Evolutionary conservation across 2,797 vertebrate genomes (phyloP), one percentile per base, ranked within the genome.

Genomic region (Cyclopterus lumpus): DNA sequence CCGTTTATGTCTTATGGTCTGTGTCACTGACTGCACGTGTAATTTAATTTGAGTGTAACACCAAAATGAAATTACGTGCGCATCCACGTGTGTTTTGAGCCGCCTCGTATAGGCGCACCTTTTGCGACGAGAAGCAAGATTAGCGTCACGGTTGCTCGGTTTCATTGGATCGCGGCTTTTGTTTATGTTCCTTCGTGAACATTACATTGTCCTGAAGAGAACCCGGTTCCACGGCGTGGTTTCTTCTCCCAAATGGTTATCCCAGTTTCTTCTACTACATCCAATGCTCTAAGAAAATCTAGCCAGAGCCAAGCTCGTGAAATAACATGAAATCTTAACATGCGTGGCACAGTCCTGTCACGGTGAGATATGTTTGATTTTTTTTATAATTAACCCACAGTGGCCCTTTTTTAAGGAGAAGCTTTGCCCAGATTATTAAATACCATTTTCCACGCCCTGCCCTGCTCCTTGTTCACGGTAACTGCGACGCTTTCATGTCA

Each of bases 301-400:
- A 61, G 20, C 46, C 28, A 26, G 26, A 48, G 57, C 44, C 42
- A 71, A 69, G 60, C 55, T 75, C 49, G 72, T 36, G 42, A 72
- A 72, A 66, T 73, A 70, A 65, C 16, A 26, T 46, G 10, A 65
- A 38, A 40, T 70, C 48, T 67, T 30, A 65, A 75, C 30, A 40
- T 40, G 74, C 26, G 51, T 70, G 34, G 57, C 24, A 1, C 40
- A 6, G 55, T 57, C 59, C 10, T 62, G 61, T 80, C 30, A 67
- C 6, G 18, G 44, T 12, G 63, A 46, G 61, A 16, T 67, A 30
- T 71, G 42, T 67, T 82, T 71, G 67, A 81, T 86, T 75, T 55
- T 73, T 28, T 86, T 72, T 28, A 60, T 71, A 73, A 82, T 86
- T 84, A 90, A 88, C 78, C 79, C 55, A 3, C 10, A 12, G 24